phyloP scores from a whole-genome alignment of 1,140 invertebrate species.

The Drosophila neocordata region DNA sequence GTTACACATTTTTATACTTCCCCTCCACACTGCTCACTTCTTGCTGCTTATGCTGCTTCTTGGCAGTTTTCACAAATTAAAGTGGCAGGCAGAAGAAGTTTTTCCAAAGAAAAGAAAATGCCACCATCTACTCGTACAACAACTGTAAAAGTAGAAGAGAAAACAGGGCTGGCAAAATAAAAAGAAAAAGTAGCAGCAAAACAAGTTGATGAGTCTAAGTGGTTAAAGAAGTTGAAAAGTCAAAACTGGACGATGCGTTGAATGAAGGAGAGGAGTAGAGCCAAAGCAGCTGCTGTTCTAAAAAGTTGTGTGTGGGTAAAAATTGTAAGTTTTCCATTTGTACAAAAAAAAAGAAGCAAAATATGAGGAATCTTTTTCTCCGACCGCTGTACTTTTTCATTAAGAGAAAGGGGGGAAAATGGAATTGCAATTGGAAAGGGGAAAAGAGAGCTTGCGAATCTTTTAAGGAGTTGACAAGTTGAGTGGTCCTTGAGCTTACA shows the following conservation, averaged over 20 bases:
- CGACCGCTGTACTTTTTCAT: conserved; percentile 36
- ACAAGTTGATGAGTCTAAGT: conserved; percentile 63
- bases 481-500: conserved; percentile 38
- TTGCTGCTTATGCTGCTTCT: conserved; percentile 1
- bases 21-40: background rate
- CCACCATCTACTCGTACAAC: conserved; percentile 44
- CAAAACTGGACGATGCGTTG: conserved; percentile 54
- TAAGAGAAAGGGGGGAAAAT: conserved; percentile 11
- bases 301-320: conserved; percentile 44
- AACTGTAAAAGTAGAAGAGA: conserved; percentile 12
- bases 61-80: conserved; percentile 54
- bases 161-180: conserved; percentile 15
- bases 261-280: conserved; percentile 1
- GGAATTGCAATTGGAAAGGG: conserved; percentile 17
- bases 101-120: conserved; percentile 44
- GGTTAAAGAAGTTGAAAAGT: conserved; percentile 64
- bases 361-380: conserved; percentile 8
- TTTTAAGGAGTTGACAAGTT: conserved; percentile 43
- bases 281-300: conserved; percentile 43
- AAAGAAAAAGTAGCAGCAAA: conserved; percentile 52
- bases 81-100: conserved; percentile 52
- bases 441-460: background rate
- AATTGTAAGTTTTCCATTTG: conserved; percentile 40
- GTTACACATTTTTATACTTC: background rate
- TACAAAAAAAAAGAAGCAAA: conserved; percentile 18